phyloP scores from a whole-genome alignment of 2,113 vertebrate species.

The Pseudopodoces humilis region DNA sequence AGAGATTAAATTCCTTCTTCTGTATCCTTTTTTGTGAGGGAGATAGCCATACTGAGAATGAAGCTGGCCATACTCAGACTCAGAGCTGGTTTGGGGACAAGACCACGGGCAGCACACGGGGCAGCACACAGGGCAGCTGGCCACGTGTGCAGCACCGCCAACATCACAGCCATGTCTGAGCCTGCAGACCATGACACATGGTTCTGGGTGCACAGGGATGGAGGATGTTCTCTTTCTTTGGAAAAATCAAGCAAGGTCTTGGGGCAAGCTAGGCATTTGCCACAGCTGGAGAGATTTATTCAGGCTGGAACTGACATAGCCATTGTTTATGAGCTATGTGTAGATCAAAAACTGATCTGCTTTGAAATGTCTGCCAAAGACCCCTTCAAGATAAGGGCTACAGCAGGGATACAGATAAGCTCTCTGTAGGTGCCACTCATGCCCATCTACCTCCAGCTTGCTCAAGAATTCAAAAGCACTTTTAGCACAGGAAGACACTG shows the following conservation, averaged over 20 bases:
- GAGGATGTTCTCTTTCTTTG: background rate
- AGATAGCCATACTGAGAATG: background rate
- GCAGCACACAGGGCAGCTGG: background rate
- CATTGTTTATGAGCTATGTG: background rate
- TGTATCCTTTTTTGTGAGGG: background rate
- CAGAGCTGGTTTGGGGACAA: background rate
- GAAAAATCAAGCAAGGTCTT: background rate
- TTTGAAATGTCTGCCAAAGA: background rate
- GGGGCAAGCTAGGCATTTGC: background rate
- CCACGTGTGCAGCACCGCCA: rapidly evolving
- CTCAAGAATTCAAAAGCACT: background rate
- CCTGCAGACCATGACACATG: background rate
- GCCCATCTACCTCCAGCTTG: background rate
- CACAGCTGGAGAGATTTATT: background rate
- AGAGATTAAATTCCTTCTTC: background rate
- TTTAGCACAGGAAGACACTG: background rate
- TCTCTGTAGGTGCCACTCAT: background rate
- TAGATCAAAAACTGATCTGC: background rate
- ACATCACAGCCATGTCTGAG: background rate
- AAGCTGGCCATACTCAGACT: background rate
- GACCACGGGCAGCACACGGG: background rate
- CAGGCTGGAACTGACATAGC: background rate
- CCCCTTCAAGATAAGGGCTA: background rate
- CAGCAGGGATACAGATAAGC: background rate
- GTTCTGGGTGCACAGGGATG: background rate